Base-by-base conservation (phyloP, 2,113 vertebrate species). In the Megalops atlanticus region DNA sequence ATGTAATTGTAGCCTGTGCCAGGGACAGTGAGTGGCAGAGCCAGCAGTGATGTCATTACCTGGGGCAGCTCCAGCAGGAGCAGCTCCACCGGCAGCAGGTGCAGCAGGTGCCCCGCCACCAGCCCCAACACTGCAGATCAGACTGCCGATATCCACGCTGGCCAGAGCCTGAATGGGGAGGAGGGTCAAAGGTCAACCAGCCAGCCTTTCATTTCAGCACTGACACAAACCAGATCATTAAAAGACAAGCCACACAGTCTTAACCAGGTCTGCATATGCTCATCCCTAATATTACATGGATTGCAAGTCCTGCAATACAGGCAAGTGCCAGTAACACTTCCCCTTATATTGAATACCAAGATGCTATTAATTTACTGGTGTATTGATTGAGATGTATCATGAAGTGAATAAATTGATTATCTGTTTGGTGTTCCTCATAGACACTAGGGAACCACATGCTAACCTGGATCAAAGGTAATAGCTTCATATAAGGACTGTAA, bases 121-220 rank as follows among this genome's bases (percentile, higher is more conserved):
- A 0, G 96, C 97, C 38, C 98, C 98, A 0, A 98, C 96, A 0
- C 95, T 98, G 86, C 95, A 97, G 94, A 99, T 98, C 87, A 99
- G 94, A 82, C 96, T 96, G 6, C 96, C 95, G 21, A 99, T 97
- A 93, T 95, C 96, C 3, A 99, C 88, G 16, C 93, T 97, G 77
- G 95, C 92, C 31, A 99, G 92, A 24, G 98, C 97, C 98, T 99
- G 35, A 0, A 73, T 80, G 3, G 78, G 49, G 40, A 18, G 77
- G 4, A 27, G 0, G 1, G 0, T 58, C 0, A 78, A 0, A 21
- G 79, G 2, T 80, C 0, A 24, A 52, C 38, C 0, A 11, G 15
- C 0, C 40, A 47, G 0, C 4, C 36, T 21, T 35, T 14, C 21
- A 58, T 11, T 33, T 43, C n/a, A 79, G 31, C 70, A 41, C 27